Conservation (phyloP, 1,140 invertebrate genomes). For the Theocolax elegans region DNA sequence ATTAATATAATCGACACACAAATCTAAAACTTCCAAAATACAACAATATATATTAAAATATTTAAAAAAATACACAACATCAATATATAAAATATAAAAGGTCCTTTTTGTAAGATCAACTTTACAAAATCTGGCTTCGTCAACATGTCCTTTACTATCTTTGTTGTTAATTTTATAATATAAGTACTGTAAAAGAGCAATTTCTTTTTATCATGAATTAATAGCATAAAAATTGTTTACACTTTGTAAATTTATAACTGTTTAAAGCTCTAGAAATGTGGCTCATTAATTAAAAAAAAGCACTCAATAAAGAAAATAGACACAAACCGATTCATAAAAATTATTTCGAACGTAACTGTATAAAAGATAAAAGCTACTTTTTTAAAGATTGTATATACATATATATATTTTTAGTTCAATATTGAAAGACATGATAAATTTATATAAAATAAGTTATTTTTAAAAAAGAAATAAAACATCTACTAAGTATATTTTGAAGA, state of each 20-base stretch:
- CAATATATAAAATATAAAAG: conserved; percentile 33
- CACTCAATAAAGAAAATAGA: conserved; percentile 5
- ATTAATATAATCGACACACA: conserved; percentile 36
- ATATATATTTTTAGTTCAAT: background rate
- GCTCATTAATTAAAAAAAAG: conserved; percentile 14
- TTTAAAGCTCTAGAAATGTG: conserved; percentile 31
- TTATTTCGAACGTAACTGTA: too few relatives aligned
- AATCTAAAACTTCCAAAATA: conserved; percentile 38
- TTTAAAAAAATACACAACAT: conserved; percentile 40
- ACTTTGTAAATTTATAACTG: too few relatives aligned
- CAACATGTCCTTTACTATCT: conserved; percentile 37
- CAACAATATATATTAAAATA: conserved; percentile 38
- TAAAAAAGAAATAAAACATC: too few relatives aligned
- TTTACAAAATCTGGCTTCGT: conserved; percentile 38
- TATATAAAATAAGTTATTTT: too few relatives aligned
- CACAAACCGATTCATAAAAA: too few relatives aligned
- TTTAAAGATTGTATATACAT: too few relatives aligned
- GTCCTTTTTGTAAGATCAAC: conserved; percentile 41
- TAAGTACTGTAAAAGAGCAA: conserved; percentile 27
- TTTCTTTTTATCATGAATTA: background rate
- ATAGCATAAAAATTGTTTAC: background rate
- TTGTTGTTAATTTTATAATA: conserved; percentile 10
- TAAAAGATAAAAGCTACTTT: too few relatives aligned
- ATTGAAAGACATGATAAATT: too few relatives aligned
- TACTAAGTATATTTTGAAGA: too few relatives aligned